Evolutionary conservation across 2,797 vertebrate species (phyloP), one percentile per base, ranked within the genome.

Genomic region (Peromyscus eremicus): DNA sequence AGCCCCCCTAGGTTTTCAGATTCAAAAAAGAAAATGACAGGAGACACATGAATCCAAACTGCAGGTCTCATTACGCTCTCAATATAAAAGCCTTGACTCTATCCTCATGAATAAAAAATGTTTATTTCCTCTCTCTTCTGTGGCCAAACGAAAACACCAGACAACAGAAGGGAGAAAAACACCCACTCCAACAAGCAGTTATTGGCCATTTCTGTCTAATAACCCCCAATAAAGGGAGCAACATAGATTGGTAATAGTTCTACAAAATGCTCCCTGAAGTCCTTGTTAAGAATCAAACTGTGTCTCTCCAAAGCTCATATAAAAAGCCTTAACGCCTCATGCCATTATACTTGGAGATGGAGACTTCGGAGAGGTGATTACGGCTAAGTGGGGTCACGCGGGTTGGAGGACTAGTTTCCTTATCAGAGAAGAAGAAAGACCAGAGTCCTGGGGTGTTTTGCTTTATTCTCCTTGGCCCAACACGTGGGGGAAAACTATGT

Each of bases 101-200:
- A 29, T 88, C 57, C 19, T 91, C 68, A 66, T 7, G 4, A 57
- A 70, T 1, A 9, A 71, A 77, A 92, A 95, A 55, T 55, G 32
- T 9, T 76, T 73, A 73, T 52, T 94, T 87, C 79, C 32, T 94
- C 37, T 86, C 85, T 93, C 37, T 95, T 75, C 43, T 34, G 87
- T 11, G 27, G 77, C 70, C 88, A 94, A 90, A 92, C 49, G 25
- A 94, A 86, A 17, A 89, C 16, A 16, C 27, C 89, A 92, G 64
- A 77, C 81, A 88, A 76, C 1, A 90, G 84, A 92, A 92, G 13
- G 40, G 21, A 80, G 82, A 80, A 80, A 94, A 95, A 68, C 34
- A 6, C 82, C 92, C 19, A 86, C 11, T 27, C 29, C 40, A 10
- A 88, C 34, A 89, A 88, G 7, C n/a, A 92, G 71, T 70, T 23